Conservation (phyloP, 1,140 invertebrate species). For the Pogonomyrmex californicus region DNA sequence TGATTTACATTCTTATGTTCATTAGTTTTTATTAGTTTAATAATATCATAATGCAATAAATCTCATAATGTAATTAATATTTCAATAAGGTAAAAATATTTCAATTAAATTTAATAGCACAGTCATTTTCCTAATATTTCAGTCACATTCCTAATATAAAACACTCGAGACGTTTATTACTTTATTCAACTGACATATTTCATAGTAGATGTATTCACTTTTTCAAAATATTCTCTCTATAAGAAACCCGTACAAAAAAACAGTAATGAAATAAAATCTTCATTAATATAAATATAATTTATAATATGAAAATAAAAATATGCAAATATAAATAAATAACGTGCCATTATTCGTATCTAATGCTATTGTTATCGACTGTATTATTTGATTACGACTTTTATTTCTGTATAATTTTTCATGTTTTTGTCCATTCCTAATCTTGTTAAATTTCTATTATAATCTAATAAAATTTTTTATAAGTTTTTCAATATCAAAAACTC, state of each 20-base stretch:
- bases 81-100: constrained; percentile 8
- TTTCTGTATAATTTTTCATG: constrained; percentile 20
- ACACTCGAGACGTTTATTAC: constrained; percentile 38
- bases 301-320: not conserved
- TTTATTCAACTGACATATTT: constrained; percentile 33
- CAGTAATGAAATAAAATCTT: not conserved
- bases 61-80: not conserved
- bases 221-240: constrained; percentile 9
- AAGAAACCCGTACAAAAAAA: constrained; percentile 9
- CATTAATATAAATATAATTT: constrained; percentile 13
- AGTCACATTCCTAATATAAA: not conserved
- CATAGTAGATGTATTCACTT: constrained; percentile 46
- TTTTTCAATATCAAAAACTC: not conserved
- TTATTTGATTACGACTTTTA: not conserved
- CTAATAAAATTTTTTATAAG: not conserved
- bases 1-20: not conserved
- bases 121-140: not conserved
- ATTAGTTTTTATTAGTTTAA: not conserved
- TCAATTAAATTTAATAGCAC: constrained; percentile 31
- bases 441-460: not conserved
- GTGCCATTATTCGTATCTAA: not conserved
- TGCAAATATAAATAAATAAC: not conserved
- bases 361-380: not conserved
- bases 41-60: constrained; percentile 13
- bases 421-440: not conserved